phyloP scores from a whole-genome alignment of 1,140 invertebrate genomes.

The Frieseomelitta varia region DNA sequence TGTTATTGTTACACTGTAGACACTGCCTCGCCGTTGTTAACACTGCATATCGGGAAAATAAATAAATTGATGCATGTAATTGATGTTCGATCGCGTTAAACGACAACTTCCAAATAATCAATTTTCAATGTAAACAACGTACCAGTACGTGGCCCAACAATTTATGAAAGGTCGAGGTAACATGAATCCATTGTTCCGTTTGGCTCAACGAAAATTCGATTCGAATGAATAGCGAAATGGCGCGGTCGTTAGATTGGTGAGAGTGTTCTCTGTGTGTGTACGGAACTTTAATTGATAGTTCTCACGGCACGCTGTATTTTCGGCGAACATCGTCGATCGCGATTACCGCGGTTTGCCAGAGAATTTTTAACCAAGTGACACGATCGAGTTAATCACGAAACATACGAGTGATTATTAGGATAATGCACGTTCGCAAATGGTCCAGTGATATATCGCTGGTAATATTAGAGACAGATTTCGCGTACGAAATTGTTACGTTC shows the following conservation, averaged over 20 bases:
- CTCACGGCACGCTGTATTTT: not conserved
- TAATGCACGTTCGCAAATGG: slow-evolving; percentile 32
- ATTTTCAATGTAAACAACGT: not conserved
- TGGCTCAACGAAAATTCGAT: slow-evolving; percentile 36
- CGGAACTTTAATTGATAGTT: not conserved
- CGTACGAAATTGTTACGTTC: not conserved
- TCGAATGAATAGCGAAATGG: slow-evolving; percentile 10
- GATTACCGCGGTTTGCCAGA: not conserved
- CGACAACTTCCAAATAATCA: not conserved
- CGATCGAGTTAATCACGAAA: slow-evolving; percentile 8
- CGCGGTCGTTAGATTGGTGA: not conserved
- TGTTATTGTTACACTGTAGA: not conserved
- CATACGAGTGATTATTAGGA: slow-evolving; percentile 51
- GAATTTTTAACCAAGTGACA: slow-evolving; percentile 22
- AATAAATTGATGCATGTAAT: not conserved
- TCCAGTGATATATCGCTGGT: slow-evolving; percentile 3
- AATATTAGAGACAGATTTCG: slow-evolving; percentile 24
- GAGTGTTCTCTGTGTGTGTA: not conserved
- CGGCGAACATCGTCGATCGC: not conserved
- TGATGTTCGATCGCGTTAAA: not conserved
- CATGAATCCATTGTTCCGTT: not conserved
- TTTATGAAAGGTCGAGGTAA: not conserved
- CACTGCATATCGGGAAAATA: too few species aligned
- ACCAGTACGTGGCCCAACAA: not conserved
- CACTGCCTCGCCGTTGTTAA: not conserved